phyloP scores from a whole-genome alignment of 2,113 vertebrate genomes.

The Fukomys damarensis region DNA sequence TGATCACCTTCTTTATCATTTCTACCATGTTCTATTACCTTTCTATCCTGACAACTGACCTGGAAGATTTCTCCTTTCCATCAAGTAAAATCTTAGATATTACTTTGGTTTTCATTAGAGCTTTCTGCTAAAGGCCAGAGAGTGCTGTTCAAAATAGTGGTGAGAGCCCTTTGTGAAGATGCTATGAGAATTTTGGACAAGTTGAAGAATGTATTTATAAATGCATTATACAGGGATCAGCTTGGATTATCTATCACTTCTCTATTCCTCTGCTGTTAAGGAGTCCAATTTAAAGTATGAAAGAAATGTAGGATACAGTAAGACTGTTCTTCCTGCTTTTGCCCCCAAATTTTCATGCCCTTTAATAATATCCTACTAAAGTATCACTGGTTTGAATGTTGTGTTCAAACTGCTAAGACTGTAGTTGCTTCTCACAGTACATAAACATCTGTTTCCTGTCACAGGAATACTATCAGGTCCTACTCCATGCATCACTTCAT shows the following conservation, averaged over 20 bases:
- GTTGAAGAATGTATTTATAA: constrained; percentile 37
- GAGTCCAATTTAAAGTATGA: neutral
- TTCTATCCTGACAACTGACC: constrained; percentile 16
- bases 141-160: neutral
- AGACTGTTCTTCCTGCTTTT: neutral
- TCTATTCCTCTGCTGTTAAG: constrained; percentile 19
- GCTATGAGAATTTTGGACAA: neutral
- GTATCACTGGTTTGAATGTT: neutral
- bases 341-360: neutral
- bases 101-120: constrained; percentile 27
- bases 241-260: neutral
- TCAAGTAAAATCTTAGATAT: constrained; percentile 42
- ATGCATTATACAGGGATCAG: neutral
- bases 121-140: neutral
- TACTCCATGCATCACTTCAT: neutral
- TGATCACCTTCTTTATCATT: neutral
- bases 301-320: neutral
- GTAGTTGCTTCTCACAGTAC: neutral
- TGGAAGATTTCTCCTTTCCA: neutral
- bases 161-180: neutral
- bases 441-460: neutral
- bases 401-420: neutral
- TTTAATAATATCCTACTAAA: neutral
- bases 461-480: neutral
- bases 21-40: neutral